Evolutionary conservation across 2,113 vertebrate genomes (phyloP).

Genomic region (Pontoporia blainvillei): DNA sequence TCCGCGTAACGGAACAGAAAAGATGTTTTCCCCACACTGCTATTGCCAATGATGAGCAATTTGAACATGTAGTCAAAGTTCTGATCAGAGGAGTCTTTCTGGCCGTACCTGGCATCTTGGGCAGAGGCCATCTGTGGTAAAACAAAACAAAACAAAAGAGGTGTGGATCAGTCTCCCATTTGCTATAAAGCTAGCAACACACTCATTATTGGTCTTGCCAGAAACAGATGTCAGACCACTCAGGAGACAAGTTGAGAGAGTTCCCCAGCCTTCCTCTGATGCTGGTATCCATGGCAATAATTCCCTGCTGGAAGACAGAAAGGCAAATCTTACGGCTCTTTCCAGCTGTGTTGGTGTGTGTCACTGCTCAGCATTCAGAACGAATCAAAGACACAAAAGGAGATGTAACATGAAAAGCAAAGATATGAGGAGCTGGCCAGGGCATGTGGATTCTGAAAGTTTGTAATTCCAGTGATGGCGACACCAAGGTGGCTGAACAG

Average conservation of each 20-base stretch:
- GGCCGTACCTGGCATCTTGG: conserved; percentile 88
- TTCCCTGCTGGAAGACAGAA: conserved; percentile 46
- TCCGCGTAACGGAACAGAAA: conserved; percentile 98
- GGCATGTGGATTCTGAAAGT: not conserved
- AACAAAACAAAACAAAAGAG: conserved; percentile 42
- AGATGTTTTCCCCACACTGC: conserved; percentile 95
- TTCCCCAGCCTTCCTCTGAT: conserved; percentile 12
- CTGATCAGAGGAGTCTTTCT: conserved; percentile 93
- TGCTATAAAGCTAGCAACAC: conserved; percentile 20
- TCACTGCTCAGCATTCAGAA: conserved; percentile 39
- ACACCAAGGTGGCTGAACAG: not conserved
- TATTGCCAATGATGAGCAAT: conserved; percentile 94
- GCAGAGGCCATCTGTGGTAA: conserved; percentile 89
- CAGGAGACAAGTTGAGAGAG: conserved; percentile 14
- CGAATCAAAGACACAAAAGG: conserved; percentile 61
- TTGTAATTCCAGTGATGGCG: not conserved
- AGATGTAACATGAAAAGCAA: conserved; percentile 37
- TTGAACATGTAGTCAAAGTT: conserved; percentile 98
- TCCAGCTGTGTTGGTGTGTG: conserved; percentile 65
- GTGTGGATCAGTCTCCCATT: not conserved
- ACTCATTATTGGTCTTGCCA: conserved; percentile 52
- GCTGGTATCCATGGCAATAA: conserved; percentile 50
- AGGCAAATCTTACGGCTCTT: conserved; percentile 49
- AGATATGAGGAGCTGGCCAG: not conserved
- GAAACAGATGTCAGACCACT: conserved; percentile 48